phyloP scores from a whole-genome alignment of 2,888 invertebrate genomes.

The Drosophila lacicola region DNA sequence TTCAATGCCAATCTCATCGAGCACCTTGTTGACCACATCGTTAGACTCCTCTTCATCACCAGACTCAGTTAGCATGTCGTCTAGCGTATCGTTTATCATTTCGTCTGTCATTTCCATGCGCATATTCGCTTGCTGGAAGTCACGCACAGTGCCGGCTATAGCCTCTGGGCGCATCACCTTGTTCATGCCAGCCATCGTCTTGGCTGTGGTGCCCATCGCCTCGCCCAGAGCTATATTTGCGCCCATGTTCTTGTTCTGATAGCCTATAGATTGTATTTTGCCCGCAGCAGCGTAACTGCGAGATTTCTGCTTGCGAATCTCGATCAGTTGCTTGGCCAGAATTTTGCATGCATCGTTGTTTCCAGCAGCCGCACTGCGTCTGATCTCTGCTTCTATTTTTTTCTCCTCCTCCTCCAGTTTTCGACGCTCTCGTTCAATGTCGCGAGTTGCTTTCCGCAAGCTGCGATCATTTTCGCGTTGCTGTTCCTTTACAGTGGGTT shows the following conservation, averaged over 20 bases:
- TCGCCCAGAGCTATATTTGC: slow-evolving; percentile 94
- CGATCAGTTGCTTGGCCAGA: slow-evolving; percentile 95
- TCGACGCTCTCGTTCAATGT: slow-evolving; percentile 92
- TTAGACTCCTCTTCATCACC: slow-evolving; percentile 96
- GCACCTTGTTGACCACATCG: slow-evolving; percentile 93
- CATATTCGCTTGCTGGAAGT: slow-evolving; percentile 93
- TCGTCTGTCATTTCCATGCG: slow-evolving; percentile 98
- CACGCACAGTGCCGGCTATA: slow-evolving; percentile 92
- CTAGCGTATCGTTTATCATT: slow-evolving; percentile 96
- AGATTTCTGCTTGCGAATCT: slow-evolving; percentile 94
- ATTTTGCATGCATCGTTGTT: slow-evolving; percentile 93
- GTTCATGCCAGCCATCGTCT: slow-evolving; percentile 96
- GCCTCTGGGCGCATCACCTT: slow-evolving; percentile 94
- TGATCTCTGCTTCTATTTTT: slow-evolving; percentile 95
- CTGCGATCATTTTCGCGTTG: slow-evolving; percentile 93
- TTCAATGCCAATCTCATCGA: slow-evolving; percentile 99
- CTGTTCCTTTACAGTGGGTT: slow-evolving; percentile 91
- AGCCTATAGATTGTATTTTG: slow-evolving; percentile 91
- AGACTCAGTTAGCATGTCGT: slow-evolving; percentile 94
- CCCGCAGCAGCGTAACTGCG: slow-evolving; percentile 93
- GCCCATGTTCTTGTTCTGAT: slow-evolving; percentile 95
- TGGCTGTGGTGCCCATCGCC: slow-evolving; percentile 94
- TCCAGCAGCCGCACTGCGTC: slow-evolving; percentile 94
- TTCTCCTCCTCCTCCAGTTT: slow-evolving; percentile 95
- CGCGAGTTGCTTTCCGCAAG: slow-evolving; percentile 92